Evolutionary conservation across 2,113 vertebrate species (phyloP).

Genomic region (Hippocampus abdominalis): DNA sequence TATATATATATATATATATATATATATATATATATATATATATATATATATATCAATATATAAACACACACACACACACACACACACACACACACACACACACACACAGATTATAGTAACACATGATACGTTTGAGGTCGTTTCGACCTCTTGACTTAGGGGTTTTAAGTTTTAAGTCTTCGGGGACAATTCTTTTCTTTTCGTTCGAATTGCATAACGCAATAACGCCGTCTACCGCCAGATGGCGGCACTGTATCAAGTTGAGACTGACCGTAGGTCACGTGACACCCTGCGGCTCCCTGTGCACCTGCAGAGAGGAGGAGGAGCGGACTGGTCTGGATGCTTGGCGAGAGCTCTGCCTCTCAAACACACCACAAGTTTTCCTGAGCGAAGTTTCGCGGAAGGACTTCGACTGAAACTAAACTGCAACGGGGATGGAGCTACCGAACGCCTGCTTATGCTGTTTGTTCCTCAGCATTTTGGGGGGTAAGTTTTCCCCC

Average conservation of each 20-base stretch:
- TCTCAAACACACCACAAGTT: slow-evolving; percentile 40
- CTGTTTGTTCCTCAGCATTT: slow-evolving; percentile 32
- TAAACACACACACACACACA: too few relatives aligned
- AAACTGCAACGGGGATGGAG: slow-evolving; percentile 50
- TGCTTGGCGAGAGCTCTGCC: slow-evolving; percentile 42
- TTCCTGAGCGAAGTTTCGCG: slow-evolving; percentile 38
- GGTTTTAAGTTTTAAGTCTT: too few relatives aligned
- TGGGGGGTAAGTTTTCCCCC: slow-evolving; percentile 55
- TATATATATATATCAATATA: too few relatives aligned
- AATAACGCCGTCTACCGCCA: slow-evolving; percentile 1
- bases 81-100: too few relatives aligned
- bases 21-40: too few relatives aligned
- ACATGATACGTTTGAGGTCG: too few relatives aligned
- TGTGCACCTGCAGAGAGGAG: slow-evolving; percentile 70
- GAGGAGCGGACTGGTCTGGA: slow-evolving; percentile 53
- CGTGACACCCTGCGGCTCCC: slow-evolving; percentile 61
- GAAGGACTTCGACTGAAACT: slow-evolving; percentile 31
- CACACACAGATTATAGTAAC: too few relatives aligned
- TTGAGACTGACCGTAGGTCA: slow-evolving; percentile 30
- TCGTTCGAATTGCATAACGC: too few relatives aligned
- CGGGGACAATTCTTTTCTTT: too few relatives aligned
- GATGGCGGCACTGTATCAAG: neutral
- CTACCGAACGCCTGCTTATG: slow-evolving; percentile 10
- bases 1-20: too few relatives aligned
- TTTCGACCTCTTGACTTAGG: neutral